Evolutionary conservation across 2,888 invertebrate genomes (phyloP).

Genomic region (Microctonus hyperodae): DNA sequence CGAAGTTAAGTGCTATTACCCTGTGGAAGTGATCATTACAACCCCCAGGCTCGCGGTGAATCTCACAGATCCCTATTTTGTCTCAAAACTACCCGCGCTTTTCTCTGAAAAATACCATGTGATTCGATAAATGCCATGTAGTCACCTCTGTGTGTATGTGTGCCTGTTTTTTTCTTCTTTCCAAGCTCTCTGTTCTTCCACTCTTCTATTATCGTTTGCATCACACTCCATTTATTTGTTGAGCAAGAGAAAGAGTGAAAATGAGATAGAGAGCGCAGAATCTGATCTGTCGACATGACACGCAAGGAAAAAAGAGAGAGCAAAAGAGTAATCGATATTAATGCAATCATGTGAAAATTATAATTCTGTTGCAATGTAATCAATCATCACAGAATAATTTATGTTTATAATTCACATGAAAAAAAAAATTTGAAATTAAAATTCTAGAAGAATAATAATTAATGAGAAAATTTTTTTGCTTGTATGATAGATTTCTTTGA

Average conservation of each 20-base stretch:
- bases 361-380: constrained; percentile 36
- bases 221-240: constrained; percentile 11
- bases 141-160: too few relatives aligned
- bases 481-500: too few relatives aligned
- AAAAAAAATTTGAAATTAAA: too few relatives aligned
- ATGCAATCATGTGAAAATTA: constrained; percentile 57
- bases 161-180: constrained; percentile 9
- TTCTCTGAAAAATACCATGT: constrained; percentile 37
- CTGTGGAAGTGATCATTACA: constrained; percentile 29
- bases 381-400: neutral
- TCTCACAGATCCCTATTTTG: constrained; percentile 19
- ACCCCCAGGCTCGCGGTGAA: constrained; percentile 21
- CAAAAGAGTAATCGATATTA: constrained; percentile 55
- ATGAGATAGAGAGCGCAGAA: too few relatives aligned
- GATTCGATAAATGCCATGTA: constrained; percentile 44
- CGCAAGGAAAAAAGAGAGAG: too few relatives aligned
- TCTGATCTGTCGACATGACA: constrained; percentile 42
- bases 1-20: constrained; percentile 28
- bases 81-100: constrained; percentile 31
- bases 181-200: constrained; percentile 24
- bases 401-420: too few relatives aligned
- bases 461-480: neutral
- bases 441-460: neutral
- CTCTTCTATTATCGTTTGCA: constrained; percentile 4
- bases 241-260: too few relatives aligned